Conservation (phyloP, 1,140 invertebrate genomes). For the Drosophila arizonae region DNA sequence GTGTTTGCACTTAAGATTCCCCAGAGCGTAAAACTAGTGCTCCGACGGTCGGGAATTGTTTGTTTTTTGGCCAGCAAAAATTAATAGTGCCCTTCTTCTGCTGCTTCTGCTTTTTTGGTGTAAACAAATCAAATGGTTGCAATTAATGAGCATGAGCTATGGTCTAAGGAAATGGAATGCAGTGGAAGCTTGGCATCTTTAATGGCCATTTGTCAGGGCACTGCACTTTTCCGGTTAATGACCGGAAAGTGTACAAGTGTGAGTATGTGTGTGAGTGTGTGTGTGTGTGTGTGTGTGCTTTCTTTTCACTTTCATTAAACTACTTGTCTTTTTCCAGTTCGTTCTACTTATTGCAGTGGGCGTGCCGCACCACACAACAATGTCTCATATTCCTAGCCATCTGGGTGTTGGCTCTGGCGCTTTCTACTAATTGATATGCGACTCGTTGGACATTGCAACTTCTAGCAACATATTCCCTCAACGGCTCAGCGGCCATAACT, state of each 20-base stretch:
- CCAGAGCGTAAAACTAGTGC: conserved; percentile 48
- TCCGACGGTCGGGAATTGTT: conserved; percentile 35
- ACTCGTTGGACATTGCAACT: conserved; percentile 34
- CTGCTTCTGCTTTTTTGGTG: conserved; percentile 21
- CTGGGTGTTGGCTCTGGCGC: conserved; percentile 61
- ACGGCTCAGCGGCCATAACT: conserved; percentile 42
- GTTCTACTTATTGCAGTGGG: conserved; percentile 31
- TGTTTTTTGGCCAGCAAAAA: conserved; percentile 48
- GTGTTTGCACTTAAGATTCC: conserved; percentile 73
- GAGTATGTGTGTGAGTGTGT: conserved; percentile 12
- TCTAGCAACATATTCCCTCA: conserved; percentile 34
- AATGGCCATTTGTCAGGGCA: conserved; percentile 46
- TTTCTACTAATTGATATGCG: conserved; percentile 79
- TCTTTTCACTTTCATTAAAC: conserved; percentile 16
- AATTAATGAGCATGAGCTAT: conserved; percentile 60
- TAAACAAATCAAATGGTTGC: conserved; percentile 74
- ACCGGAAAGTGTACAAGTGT: conserved; percentile 52
- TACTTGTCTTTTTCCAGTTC: neutral
- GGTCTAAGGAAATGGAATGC: neutral
- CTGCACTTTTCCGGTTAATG: conserved; percentile 73
- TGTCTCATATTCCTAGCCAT: conserved; percentile 35
- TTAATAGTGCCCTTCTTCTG: neutral
- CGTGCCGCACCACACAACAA: conserved; percentile 14
- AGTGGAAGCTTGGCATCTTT: conserved; percentile 28
- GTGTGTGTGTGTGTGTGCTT: conserved; percentile 8